phyloP scores from a whole-genome alignment of 2,888 invertebrate genomes.

The Phyllotreta cruciferae region DNA sequence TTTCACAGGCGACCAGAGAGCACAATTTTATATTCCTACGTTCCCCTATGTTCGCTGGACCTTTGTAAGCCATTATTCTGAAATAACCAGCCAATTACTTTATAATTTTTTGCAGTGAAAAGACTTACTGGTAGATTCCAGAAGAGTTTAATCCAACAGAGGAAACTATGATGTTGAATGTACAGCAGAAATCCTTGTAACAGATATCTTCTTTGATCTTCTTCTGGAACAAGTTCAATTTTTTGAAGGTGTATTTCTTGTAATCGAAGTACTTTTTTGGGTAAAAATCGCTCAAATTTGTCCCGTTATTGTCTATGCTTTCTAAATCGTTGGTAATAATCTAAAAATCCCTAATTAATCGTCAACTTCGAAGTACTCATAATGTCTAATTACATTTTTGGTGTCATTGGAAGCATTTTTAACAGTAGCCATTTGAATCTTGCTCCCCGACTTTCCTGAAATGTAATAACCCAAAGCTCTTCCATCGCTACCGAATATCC shows the following conservation, averaged over 20 bases:
- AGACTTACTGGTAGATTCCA: constrained; percentile 46
- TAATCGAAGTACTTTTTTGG: constrained; percentile 37
- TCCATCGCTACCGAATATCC: constrained; percentile 44
- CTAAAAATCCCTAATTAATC: no score
- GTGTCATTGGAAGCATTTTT: not conserved
- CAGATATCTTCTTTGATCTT: constrained; percentile 32
- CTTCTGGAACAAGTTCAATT: constrained; percentile 34
- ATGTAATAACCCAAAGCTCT: constrained; percentile 34
- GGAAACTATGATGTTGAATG: constrained; percentile 37
- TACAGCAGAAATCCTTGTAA: constrained; percentile 43
- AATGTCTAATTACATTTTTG: no score
- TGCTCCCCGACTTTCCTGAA: constrained; percentile 38
- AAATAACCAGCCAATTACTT: not conserved
- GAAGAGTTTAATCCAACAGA: constrained; percentile 30
- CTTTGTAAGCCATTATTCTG: constrained; percentile 41
- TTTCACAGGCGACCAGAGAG: constrained; percentile 43
- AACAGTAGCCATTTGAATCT: constrained; percentile 32
- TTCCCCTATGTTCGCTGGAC: constrained; percentile 26
- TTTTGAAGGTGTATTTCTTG: constrained; percentile 37
- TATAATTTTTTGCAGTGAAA: not conserved
- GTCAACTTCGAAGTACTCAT: no score
- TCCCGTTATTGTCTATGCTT: constrained; percentile 17
- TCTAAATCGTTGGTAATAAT: not conserved
- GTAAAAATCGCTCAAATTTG: constrained; percentile 33
- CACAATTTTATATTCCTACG: constrained; percentile 40